These are phyloP conservation scores for Ephestia elutella DNA, from an alignment of 1,140 invertebrate genomes.

Conservation along the genomic window DNA sequence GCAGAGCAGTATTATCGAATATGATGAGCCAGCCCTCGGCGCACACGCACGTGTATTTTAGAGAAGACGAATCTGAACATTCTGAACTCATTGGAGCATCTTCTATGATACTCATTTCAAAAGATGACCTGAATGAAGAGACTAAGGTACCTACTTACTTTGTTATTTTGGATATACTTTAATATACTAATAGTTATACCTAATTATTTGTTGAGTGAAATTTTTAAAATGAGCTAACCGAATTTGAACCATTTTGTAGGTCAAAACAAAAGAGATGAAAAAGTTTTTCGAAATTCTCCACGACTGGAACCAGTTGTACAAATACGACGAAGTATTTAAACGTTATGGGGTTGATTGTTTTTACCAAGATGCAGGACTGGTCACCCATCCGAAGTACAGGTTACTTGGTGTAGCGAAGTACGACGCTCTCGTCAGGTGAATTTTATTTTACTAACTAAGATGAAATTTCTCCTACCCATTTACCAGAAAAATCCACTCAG, in stretches of 20 bases:
- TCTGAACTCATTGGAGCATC: not conserved
- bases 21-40: not conserved
- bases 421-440: not conserved
- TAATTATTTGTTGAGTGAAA: not conserved
- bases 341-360: not conserved
- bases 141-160: too few species aligned
- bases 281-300: not conserved
- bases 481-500: too few species aligned
- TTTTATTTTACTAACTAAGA: not conserved
- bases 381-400: constrained; percentile 1
- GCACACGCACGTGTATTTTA: too few species aligned
- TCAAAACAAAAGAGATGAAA: constrained; percentile 1
- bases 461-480: too few species aligned
- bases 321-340: not conserved
- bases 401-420: not conserved
- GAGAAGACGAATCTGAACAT: too few species aligned
- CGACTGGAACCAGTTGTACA: not conserved
- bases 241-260: not conserved
- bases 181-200: too few species aligned
- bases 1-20: not conserved
- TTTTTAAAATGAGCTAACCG: too few species aligned
- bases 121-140: not conserved
- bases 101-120: not conserved
- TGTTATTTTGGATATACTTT: too few species aligned
- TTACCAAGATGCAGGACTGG: constrained; percentile 1